Conservation (phyloP, 2,888 invertebrate species). For the Noctua pronuba region DNA sequence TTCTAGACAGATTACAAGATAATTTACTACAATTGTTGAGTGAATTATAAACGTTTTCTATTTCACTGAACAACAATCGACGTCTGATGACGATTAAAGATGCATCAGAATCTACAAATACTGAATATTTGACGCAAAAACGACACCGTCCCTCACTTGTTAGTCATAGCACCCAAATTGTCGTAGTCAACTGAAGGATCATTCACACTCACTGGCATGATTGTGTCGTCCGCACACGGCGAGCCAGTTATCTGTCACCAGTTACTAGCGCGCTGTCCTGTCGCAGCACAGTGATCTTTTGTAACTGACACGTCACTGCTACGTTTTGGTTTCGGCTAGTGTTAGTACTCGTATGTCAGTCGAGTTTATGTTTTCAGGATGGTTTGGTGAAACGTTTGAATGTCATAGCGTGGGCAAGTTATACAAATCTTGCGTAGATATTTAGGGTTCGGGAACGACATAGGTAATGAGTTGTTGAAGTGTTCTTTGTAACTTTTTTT, state of each 20-base stretch:
- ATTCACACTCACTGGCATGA: constrained; percentile 48
- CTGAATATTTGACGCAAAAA: constrained; percentile 12
- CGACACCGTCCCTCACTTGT: constrained; percentile 12
- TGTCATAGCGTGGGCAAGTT: background rate
- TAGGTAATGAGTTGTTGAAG: background rate
- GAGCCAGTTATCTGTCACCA: constrained; percentile 57
- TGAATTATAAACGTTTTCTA: background rate
- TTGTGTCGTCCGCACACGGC: constrained; percentile 44
- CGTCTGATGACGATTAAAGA: background rate
- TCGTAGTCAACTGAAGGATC: constrained; percentile 39
- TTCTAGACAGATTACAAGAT: constrained; percentile 9
- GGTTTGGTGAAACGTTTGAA: constrained; percentile 24
- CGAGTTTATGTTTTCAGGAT: constrained; percentile 41
- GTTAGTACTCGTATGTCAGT: constrained; percentile 26
- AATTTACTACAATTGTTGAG: constrained; percentile 3
- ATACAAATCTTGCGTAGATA: no score
- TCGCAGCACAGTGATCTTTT: constrained; percentile 29
- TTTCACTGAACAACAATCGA: background rate
- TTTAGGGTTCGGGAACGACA: background rate
- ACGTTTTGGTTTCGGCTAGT: constrained; percentile 38
- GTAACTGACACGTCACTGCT: constrained; percentile 32
- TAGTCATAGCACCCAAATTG: constrained; percentile 40
- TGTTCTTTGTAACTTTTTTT: background rate
- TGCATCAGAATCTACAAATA: background rate
- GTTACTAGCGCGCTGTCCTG: constrained; percentile 32